Conservation (phyloP, 2,113 vertebrate species). For the Physeter macrocephalus region DNA sequence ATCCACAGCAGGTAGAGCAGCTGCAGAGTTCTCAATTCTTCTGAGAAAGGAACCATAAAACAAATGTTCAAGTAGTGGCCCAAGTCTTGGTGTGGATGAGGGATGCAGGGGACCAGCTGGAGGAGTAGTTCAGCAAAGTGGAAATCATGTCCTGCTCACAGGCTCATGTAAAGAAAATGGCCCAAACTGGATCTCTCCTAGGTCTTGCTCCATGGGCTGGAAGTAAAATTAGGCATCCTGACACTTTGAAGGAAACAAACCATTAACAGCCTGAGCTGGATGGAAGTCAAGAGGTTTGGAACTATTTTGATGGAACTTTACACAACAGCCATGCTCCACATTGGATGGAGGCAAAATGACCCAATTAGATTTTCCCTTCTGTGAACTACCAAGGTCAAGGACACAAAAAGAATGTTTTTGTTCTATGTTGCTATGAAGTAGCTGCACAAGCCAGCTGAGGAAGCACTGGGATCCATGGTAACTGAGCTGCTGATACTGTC, state of each 20-base stretch:
- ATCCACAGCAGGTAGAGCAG: background rate
- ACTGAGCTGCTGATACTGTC: background rate
- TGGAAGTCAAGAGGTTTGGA: background rate
- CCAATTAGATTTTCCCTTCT: background rate
- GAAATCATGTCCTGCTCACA: background rate
- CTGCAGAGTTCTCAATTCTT: background rate
- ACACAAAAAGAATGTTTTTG: background rate
- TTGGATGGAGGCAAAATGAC: background rate
- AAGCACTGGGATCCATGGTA: background rate
- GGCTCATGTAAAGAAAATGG: background rate
- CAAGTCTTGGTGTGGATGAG: background rate
- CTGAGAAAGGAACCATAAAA: background rate
- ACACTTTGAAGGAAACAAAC: background rate
- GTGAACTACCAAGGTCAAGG: background rate
- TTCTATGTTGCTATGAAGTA: background rate
- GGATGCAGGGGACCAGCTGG: too few species aligned
- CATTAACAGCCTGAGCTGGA: background rate
- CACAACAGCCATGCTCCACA: too few species aligned
- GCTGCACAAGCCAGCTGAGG: background rate
- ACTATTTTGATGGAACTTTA: background rate
- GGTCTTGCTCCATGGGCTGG: background rate
- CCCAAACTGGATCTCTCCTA: background rate
- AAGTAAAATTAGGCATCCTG: background rate
- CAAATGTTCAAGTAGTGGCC: background rate
- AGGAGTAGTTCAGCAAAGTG: background rate